Evolutionary conservation across 2,888 invertebrate genomes (phyloP).

Genomic region (Noctua fimbriata): DNA sequence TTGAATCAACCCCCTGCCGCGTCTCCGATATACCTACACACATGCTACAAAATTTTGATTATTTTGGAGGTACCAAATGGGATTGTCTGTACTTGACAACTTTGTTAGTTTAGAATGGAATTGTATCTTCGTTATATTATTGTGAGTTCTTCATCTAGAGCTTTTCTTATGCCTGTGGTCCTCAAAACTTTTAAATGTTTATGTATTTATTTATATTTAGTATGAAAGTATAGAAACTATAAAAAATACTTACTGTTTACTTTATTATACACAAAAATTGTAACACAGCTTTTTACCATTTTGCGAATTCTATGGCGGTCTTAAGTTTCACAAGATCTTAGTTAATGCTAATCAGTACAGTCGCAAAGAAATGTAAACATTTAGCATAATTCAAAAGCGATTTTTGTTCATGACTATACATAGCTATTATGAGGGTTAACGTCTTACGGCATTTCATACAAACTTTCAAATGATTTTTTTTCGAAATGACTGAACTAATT

Average conservation of each 20-base stretch:
- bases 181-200: background rate
- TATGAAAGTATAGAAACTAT: background rate
- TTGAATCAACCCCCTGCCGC: constrained; percentile 74
- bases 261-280: background rate
- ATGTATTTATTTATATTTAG: background rate
- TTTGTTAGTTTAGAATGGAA: constrained; percentile 25
- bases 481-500: too few species aligned
- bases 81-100: constrained; percentile 48
- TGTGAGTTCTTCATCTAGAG: background rate
- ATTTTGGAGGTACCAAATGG: constrained; percentile 52
- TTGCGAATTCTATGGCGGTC: background rate
- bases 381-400: background rate
- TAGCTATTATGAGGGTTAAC: background rate
- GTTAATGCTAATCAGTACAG: background rate
- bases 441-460: too few species aligned
- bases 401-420: background rate
- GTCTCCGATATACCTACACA: constrained; percentile 73
- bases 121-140: background rate
- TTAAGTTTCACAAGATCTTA: background rate
- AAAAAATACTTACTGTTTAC: background rate
- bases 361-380: background rate
- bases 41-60: constrained; percentile 73
- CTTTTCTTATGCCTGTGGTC: background rate
- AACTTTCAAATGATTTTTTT: too few species aligned
- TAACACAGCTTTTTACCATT: background rate